These are phyloP conservation scores for Erpobdella octoculata DNA, from an alignment of 2,888 invertebrate genomes.

Conservation along the genomic window DNA sequence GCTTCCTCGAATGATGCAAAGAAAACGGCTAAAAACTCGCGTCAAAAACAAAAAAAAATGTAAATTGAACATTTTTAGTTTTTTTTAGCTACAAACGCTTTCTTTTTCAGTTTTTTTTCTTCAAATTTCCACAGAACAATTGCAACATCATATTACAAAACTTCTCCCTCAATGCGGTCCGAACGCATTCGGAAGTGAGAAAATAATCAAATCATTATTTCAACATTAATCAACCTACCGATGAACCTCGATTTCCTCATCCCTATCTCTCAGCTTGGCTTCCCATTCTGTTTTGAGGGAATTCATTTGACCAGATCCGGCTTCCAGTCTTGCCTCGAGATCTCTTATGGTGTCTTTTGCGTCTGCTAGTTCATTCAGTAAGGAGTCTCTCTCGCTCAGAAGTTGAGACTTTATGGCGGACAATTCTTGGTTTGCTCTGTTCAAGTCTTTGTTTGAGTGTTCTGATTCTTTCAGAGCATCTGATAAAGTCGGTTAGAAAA, in stretches of 20 bases:
- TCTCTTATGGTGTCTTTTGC: conserved; percentile 90
- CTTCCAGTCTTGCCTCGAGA: conserved; percentile 82
- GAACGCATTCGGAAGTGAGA: no score
- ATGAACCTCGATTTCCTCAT: conserved; percentile 92
- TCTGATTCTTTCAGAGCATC: conserved; percentile 94
- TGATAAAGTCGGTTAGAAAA: no score
- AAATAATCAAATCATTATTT: no score
- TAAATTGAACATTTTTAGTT: no score
- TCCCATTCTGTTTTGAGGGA: conserved; percentile 94
- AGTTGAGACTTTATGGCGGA: conserved; percentile 83
- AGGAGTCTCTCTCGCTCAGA: conserved; percentile 97
- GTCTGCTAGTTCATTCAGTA: conserved; percentile 94
- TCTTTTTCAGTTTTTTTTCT: no score
- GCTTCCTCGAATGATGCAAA: no score
- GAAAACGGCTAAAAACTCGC: no score
- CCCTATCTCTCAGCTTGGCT: conserved; percentile 91
- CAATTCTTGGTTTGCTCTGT: conserved; percentile 83
- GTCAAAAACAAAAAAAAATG: no score
- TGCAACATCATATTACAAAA: no score
- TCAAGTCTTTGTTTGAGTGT: conserved; percentile 84
- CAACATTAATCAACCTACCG: conserved; percentile 72
- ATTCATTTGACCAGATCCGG: conserved; percentile 70
- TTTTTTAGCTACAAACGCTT: no score
- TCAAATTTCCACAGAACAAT: no score
- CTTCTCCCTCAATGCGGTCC: no score